Evolutionary conservation across 2,113 vertebrate species (phyloP), one percentile per base, ranked within the genome.

Genomic region (Formicarius rufipectus): DNA sequence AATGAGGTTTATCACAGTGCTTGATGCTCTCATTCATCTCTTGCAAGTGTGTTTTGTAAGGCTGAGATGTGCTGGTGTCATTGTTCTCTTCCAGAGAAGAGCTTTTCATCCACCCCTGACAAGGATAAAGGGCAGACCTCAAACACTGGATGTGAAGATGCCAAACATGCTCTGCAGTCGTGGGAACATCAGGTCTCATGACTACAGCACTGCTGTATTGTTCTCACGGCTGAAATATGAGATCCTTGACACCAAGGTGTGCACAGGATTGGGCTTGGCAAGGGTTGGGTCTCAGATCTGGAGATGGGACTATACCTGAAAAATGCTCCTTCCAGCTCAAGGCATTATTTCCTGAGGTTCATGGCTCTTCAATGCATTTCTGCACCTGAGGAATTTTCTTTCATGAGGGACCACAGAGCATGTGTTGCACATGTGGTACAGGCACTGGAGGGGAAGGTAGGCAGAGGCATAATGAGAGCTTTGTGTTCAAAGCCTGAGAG

Each of bases 1-100:
- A 87, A 59, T 55, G 82, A 64, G 44, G 18, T 55, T 92, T 71
- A 42, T 39, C 79, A 40, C 52, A 55, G 77, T 2, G 9, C 35
- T 84, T 55, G 63, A 45, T 56, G 72, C 67, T 58, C 59, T 80
- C 62, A 53, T 20, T 44, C 35, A 27, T 71, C 67, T 47, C 19
- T 7, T 69, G 21, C 42, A n/a, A 68, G 37, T 13, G 62, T 31
- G n/a, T 87, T 93, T 83, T 8, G 33, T 40, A 10, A 19, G 82
- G 60, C 77, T 60, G 89, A 79, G 92, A 79, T 91, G 50, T 64
- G 95, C 30, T 72, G 50, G 56, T 91, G 72, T 79, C 82, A 8
- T 67, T 64, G 60, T 35, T n/a, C 39, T 53, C 30, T 85, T 45
- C 28, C 76, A 27, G 45, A 69, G 77, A 69, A 80, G 33, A 16